Percentiles rank a stretch among this genome's conserved stretches.
Conservation (phyloP, 2,113 vertebrate species). For the Forbesichthys papilliferus region DNA sequence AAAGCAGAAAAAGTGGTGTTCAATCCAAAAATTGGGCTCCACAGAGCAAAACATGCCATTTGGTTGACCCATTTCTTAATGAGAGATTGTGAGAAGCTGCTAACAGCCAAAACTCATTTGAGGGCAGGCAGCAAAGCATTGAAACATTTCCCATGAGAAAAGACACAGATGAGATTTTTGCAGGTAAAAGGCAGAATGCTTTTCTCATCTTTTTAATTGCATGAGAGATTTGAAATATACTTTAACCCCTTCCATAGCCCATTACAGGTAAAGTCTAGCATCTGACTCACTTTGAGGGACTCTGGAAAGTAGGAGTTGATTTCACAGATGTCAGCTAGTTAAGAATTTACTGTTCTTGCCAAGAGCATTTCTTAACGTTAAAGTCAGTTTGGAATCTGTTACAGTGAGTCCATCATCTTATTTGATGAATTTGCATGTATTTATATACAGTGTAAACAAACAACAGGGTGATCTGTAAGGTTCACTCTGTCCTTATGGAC, state of each 20-base stretch:
- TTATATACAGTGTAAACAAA: conserved; percentile 9
- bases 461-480: conserved; percentile 15
- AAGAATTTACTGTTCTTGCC: conserved; percentile 50
- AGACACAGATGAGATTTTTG: conserved; percentile 69
- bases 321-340: conserved; percentile 67
- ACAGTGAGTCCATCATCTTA: neutral
- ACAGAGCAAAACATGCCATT: conserved; percentile 59
- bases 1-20: conserved; percentile 48
- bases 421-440: conserved; percentile 24
- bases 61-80: conserved; percentile 68
- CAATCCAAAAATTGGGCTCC: conserved; percentile 47
- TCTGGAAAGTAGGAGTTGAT: conserved; percentile 46
- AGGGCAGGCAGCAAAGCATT: conserved; percentile 62
- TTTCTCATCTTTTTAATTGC: conserved; percentile 71
- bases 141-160: conserved; percentile 62
- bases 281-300: conserved; percentile 47
- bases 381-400: conserved; percentile 40
- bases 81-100: conserved; percentile 66
- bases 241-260: conserved; percentile 65
- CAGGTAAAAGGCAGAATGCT: conserved; percentile 59
- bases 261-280: conserved; percentile 72
- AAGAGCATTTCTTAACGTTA: conserved; percentile 32
- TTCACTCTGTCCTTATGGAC: conserved; percentile 23
- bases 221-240: conserved; percentile 65
- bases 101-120: conserved; percentile 64